A percentile compares a stretch with the other conserved stretches of the same genome.
Evolutionary conservation across 2,888 invertebrate species (phyloP).

Genomic region (Acholoe squamosa): DNA sequence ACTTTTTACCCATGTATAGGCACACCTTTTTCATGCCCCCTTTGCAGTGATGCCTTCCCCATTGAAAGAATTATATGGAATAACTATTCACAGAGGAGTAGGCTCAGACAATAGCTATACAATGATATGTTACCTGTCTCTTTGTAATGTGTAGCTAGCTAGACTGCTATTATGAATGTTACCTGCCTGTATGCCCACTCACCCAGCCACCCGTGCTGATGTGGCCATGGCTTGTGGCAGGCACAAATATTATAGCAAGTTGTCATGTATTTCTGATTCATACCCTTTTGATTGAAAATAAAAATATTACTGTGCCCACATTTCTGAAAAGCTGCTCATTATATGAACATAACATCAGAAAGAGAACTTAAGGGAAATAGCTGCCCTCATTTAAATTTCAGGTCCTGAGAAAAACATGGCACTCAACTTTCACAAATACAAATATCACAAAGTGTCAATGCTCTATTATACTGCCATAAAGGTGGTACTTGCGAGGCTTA

Average conservation of each 20-base stretch:
- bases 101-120: not conserved
- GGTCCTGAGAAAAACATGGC: not conserved
- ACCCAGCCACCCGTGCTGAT: conserved; percentile 39
- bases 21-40: not conserved
- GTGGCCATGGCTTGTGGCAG: not conserved
- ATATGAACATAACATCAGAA: not conserved
- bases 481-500: conserved; percentile 49
- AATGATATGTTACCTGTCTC: not conserved
- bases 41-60: not conserved
- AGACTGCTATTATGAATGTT: not conserved
- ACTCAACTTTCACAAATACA: not conserved
- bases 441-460: conserved; percentile 16
- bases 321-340: not conserved
- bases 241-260: conserved; percentile 1
- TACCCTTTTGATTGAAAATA: too few relatives aligned
- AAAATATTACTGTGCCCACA: not conserved
- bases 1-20: too few relatives aligned
- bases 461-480: not conserved
- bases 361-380: too few relatives aligned
- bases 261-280: not conserved
- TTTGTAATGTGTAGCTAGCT: conserved; percentile 5
- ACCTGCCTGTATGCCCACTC: conserved; percentile 41
- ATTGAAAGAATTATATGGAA: not conserved
- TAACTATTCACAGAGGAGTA: not conserved
- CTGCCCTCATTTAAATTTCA: not conserved